phyloP scores from a whole-genome alignment of 2,113 vertebrate genomes.

The Chelonoidis abingdonii region DNA sequence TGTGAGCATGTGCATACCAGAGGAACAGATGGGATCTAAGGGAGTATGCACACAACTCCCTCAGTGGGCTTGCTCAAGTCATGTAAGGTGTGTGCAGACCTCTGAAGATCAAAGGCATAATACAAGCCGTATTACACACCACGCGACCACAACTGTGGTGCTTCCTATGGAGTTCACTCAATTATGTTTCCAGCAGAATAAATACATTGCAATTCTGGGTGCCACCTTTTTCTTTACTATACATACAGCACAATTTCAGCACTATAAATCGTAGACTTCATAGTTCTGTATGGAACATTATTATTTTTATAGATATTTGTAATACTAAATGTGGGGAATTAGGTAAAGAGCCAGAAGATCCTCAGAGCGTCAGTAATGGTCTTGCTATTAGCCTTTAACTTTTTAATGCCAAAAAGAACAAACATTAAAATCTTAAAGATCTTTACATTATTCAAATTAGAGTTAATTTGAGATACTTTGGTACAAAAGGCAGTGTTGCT shows the following conservation, averaged over 20 bases:
- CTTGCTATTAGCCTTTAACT: not conserved
- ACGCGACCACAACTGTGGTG: not conserved
- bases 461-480: not conserved
- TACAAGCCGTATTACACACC: not conserved
- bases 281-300: not conserved
- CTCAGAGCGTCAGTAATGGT: fast-evolving
- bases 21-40: not conserved
- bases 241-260: not conserved
- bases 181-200: not conserved
- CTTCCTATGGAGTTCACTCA: not conserved
- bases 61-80: not conserved
- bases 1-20: not conserved
- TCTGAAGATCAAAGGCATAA: not conserved
- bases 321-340: fast-evolving
- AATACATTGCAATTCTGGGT: not conserved
- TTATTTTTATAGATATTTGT: fast-evolving
- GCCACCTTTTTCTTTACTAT: not conserved
- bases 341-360: not conserved
- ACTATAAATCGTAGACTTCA: not conserved
- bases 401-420: not conserved
- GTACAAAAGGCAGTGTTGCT: not conserved
- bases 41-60: not conserved
- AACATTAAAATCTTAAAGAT: not conserved
- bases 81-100: not conserved
- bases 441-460: not conserved